Base-by-base conservation (phyloP, 2,888 invertebrate species). In the Serrognathus titanus region DNA sequence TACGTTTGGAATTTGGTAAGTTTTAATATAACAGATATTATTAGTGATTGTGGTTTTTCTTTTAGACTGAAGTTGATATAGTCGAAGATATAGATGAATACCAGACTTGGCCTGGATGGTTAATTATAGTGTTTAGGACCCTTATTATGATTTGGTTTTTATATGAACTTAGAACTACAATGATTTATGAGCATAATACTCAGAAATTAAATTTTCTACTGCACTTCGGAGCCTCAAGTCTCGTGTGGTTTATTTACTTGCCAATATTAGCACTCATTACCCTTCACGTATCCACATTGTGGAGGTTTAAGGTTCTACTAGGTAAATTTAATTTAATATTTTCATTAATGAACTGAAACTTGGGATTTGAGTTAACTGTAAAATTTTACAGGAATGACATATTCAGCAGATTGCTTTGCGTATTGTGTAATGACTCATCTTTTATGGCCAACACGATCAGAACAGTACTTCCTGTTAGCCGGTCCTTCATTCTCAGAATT, bases 221-320 rank as follows among this genome's bases (percentile, higher is more conserved):
- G 49, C 97, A 98, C 76, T 94, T 97, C 77, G 98, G 97, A 53
- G 97, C 97, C 10, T 97, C 97, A 11, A 95, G 96, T 72, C 83
- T 98, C 39, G 97, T 98, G 9, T 98, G 98, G 98, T 97, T 98
- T 74, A 94, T 97, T 66, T 97, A 98, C 78, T 82, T 97, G 71
- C 97, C 97, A 9, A 90, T 97, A 58, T 88, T 97, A 63, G 97
- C 96, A 53, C 84, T 97, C 52, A 90, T 98, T 66, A 94, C 95
- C 9, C 82, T 95, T 53, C 93, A 95, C 80, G 90, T 98, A 53
- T 94, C 94, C 60, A 90, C 96, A 45, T 81, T 98, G 69, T 98
- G 97, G 96, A 86, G 97, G 79, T 94, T 92, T 78, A 97, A 97
- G 80, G 85, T 97, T 70, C 80, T 97, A 57, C 82, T 97, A 71